A percentile compares a stretch with the other conserved stretches of the same genome.
Conservation (phyloP, 2,113 vertebrate genomes). For the Oplegnathus fasciatus region DNA sequence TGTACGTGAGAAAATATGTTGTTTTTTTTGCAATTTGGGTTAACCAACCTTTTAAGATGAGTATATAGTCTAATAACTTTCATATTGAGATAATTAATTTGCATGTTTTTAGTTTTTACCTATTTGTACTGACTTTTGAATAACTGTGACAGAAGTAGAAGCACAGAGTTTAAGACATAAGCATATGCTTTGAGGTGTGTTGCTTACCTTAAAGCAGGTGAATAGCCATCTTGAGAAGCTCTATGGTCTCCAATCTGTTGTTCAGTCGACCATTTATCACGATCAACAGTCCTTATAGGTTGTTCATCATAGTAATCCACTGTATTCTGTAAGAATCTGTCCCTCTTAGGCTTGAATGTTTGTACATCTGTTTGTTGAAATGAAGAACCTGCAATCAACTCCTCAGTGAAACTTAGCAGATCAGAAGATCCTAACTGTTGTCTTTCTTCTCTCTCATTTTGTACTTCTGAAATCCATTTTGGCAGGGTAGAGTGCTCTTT, state of each 20-base stretch:
- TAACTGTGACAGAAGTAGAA: background rate
- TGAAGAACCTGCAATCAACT: conserved; percentile 48
- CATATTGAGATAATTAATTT: background rate
- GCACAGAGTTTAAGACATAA: background rate
- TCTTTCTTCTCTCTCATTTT: conserved; percentile 20
- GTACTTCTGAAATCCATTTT: conserved; percentile 33
- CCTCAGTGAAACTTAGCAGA: conserved; percentile 67
- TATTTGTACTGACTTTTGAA: background rate
- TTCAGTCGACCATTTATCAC: conserved; percentile 46
- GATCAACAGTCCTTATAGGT: conserved; percentile 18
- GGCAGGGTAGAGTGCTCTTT: background rate
- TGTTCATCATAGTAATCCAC: conserved; percentile 42
- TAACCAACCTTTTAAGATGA: background rate
- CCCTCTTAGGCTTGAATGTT: conserved; percentile 36
- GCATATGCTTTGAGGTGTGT: background rate
- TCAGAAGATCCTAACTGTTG: conserved; percentile 44
- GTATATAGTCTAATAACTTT: background rate
- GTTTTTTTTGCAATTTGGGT: background rate
- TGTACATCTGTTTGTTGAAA: conserved; percentile 51
- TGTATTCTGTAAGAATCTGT: conserved; percentile 31
- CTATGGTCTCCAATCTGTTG: conserved; percentile 39
- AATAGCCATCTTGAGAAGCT: conserved; percentile 45
- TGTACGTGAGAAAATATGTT: too few species aligned
- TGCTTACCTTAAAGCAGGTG: conserved; percentile 68
- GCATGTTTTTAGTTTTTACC: background rate